Evolutionary conservation across 2,797 vertebrate species (phyloP), one percentile per base, ranked within the genome.

Genomic region (Hipposideros larvatus): DNA sequence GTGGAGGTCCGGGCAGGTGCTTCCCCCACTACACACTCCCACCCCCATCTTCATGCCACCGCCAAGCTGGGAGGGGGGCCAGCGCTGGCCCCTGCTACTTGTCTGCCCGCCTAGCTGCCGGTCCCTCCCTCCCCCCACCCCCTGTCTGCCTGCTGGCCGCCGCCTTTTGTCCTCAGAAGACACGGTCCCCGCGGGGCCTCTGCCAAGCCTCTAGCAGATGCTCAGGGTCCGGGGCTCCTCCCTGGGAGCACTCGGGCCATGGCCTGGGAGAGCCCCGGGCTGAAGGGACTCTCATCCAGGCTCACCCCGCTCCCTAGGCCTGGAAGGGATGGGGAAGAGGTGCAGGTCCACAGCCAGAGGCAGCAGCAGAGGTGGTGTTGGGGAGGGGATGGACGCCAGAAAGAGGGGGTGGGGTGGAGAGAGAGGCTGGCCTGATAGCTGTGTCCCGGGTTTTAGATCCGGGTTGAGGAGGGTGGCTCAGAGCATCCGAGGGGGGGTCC

Each of bases 91-190:
- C 86, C 91, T 48, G 74, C 95, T 91, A 83, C 75, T 34, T 2
- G 26, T 89, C 94, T 84, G 86, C 83, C 92, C 11, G 59, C 70
- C 82, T 57, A 59, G 74, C 83, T 93, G 80, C 93, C 4, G 53
- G 82, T 74, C 5, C 79, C 79, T 26, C 41, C 18, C n/a, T n/a
- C 82, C 51, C 41, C 48, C 80, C 51, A 61, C 59, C 18, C 61
- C 78, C 75, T 2, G 77, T 90, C 95, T 95, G 97, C 92, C 85
- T 90, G 93, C 94, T 94, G 95, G 97, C 96, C 48, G 65, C 92
- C 51, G 95, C 94, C 97, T 97, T 97, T 97, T 98, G 97, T 98
- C 96, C 97, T 98, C 96, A 97, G 96, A 98, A 98, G 96, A 97
- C 97, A 92, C 92, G 31, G 94, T 97, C 96, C 87, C 94, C 41